Percentiles rank a stretch among this genome's conserved stretches.
These are phyloP conservation scores for Trachythela sp. DNA, from an alignment of 64 coral and sea anemone genomes.

Conservation along the genomic window DNA sequence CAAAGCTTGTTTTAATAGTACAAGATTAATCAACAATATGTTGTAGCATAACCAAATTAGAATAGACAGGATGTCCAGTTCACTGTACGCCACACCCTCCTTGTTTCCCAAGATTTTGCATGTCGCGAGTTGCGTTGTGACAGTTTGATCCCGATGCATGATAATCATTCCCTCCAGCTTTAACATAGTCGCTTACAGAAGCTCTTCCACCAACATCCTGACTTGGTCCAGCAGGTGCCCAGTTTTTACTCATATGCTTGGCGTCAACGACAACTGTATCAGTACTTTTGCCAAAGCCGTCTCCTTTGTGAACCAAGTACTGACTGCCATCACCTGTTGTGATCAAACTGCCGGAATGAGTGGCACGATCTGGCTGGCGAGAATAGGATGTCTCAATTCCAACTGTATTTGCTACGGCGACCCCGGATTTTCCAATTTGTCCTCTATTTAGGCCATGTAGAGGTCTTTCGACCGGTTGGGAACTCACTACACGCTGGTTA, in stretches of 20 bases:
- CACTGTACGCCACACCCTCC: too few species aligned
- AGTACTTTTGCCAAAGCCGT: background rate
- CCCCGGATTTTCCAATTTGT: background rate
- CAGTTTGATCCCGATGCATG: conserved; percentile 7
- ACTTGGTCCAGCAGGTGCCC: background rate
- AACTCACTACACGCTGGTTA: conserved; percentile 37
- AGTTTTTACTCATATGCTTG: conserved; percentile 43
- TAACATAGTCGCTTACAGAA: conserved; percentile 25
- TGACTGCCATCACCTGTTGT: conserved; percentile 18
- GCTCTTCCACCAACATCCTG: conserved; percentile 17
- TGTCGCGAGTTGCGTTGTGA: conserved; percentile 26
- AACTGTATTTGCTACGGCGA: background rate
- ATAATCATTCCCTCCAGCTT: conserved; percentile 31
- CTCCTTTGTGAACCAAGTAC: conserved; percentile 43
- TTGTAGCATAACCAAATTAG: too few species aligned
- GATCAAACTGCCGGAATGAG: conserved; percentile 33
- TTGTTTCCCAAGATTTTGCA: conserved; percentile 21
- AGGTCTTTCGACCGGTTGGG: conserved; percentile 16
- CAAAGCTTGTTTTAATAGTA: too few species aligned
- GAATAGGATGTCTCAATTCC: background rate
- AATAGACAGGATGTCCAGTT: too few species aligned
- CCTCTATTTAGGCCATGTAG: background rate
- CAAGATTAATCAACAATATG: too few species aligned
- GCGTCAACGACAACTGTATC: conserved; percentile 46
- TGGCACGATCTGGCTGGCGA: background rate